A percentile compares a stretch with the other conserved stretches of the same genome.
phyloP scores from a whole-genome alignment of 2,797 vertebrate genomes.

The Amblyraja radiata region DNA sequence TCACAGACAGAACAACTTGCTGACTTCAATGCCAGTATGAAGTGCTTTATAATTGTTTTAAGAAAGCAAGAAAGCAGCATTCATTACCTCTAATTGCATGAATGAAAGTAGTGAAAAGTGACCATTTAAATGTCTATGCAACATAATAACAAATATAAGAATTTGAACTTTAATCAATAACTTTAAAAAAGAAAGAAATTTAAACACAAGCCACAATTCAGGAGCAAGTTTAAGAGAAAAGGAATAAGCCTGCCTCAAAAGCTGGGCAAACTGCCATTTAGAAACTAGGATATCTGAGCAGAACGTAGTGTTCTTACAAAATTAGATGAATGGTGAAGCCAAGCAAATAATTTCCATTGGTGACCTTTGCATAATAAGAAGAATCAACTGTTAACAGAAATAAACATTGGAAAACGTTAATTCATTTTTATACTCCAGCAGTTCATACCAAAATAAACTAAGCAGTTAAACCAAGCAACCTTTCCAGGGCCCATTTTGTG shows the following conservation, averaged over 20 bases:
- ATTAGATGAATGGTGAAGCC: slow-evolving; percentile 19
- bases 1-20: not conserved
- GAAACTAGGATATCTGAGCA: slow-evolving; percentile 24
- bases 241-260: not conserved
- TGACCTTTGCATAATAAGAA: slow-evolving; percentile 33
- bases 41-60: not conserved
- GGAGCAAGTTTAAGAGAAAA: not conserved
- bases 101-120: not conserved
- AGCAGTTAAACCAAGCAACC: not conserved
- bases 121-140: not conserved
- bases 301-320: slow-evolving; percentile 24
- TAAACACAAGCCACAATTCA: not conserved
- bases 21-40: not conserved
- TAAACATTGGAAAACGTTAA: not conserved
- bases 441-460: not conserved
- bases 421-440: not conserved
- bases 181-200: not conserved
- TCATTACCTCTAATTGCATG: not conserved
- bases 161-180: not conserved
- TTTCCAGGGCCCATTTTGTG: not conserved
- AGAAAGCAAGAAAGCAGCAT: not conserved
- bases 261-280: slow-evolving; percentile 23
- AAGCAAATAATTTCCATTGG: slow-evolving; percentile 30
- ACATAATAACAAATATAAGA: not conserved
- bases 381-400: not conserved